Conservation (phyloP, 2,888 invertebrate species). For the Cheilosia vulpina region DNA sequence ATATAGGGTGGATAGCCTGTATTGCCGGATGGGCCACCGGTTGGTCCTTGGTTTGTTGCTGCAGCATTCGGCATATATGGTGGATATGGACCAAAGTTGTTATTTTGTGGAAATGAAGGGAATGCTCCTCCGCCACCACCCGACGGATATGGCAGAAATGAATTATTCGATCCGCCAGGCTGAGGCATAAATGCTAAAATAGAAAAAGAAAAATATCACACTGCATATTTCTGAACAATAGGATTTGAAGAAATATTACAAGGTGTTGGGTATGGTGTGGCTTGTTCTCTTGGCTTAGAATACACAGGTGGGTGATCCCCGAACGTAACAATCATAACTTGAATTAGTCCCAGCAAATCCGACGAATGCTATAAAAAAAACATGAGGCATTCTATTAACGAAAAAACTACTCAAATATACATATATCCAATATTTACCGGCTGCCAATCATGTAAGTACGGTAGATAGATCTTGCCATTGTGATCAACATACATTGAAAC, state of each 20-base stretch:
- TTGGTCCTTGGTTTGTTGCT: constrained; percentile 77
- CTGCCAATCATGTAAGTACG: constrained; percentile 98
- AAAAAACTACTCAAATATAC: not conserved
- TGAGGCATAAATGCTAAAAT: constrained; percentile 83
- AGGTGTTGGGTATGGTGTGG: constrained; percentile 84
- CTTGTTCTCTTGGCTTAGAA: constrained; percentile 87
- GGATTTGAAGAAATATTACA: constrained; percentile 76
- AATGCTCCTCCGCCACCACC: constrained; percentile 81
- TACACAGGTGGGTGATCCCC: constrained; percentile 98
- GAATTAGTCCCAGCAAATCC: constrained; percentile 94
- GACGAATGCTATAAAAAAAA: constrained; percentile 86
- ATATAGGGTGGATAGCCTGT: constrained; percentile 85
- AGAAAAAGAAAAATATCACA: not conserved
- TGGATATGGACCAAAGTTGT: constrained; percentile 83
- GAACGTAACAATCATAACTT: constrained; percentile 95
- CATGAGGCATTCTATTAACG: constrained; percentile 37
- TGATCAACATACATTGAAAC: constrained; percentile 97
- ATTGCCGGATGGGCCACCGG: constrained; percentile 77
- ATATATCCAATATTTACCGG: constrained; percentile 83
- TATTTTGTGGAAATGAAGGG: constrained; percentile 82
- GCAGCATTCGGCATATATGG: constrained; percentile 78
- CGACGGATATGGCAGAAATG: constrained; percentile 86
- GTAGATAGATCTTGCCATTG: constrained; percentile 97
- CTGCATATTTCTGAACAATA: not conserved
- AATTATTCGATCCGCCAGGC: constrained; percentile 79